Conservation (phyloP, 2,113 vertebrate genomes). For the Madoqua kirkii region DNA sequence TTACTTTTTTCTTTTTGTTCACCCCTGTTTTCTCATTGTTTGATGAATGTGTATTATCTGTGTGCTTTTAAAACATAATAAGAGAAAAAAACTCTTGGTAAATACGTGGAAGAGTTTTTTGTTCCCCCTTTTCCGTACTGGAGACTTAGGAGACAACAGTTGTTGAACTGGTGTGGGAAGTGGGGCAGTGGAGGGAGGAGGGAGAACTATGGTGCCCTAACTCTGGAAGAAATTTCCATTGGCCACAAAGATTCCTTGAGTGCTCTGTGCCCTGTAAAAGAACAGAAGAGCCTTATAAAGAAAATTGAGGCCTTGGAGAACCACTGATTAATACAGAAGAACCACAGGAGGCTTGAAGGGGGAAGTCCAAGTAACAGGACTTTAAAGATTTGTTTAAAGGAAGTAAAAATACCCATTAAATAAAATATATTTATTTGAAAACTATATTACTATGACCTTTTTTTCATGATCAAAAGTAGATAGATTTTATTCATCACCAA, state of each 20-base stretch:
- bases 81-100: slow-evolving; percentile 35
- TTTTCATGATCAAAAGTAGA: slow-evolving; percentile 43
- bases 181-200: not conserved
- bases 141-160: not conserved
- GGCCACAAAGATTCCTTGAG: not conserved
- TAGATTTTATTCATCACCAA: slow-evolving; percentile 31
- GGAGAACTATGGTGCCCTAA: not conserved
- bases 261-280: not conserved
- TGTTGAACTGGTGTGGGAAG: not conserved
- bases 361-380: not conserved
- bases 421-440: slow-evolving; percentile 43
- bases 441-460: not conserved
- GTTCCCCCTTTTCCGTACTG: not conserved
- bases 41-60: not conserved
- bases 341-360: not conserved
- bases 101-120: not conserved
- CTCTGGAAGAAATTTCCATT: not conserved
- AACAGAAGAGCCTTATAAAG: slow-evolving; percentile 28
- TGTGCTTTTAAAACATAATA: not conserved
- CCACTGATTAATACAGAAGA: slow-evolving; percentile 39
- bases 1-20: not conserved
- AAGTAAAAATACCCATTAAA: not conserved
- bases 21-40: not conserved
- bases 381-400: slow-evolving; percentile 31
- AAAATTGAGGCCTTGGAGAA: slow-evolving; percentile 18